These are phyloP conservation scores for Heliconius nattereri DNA, from an alignment of 1,140 invertebrate species.

Conservation along the genomic window DNA sequence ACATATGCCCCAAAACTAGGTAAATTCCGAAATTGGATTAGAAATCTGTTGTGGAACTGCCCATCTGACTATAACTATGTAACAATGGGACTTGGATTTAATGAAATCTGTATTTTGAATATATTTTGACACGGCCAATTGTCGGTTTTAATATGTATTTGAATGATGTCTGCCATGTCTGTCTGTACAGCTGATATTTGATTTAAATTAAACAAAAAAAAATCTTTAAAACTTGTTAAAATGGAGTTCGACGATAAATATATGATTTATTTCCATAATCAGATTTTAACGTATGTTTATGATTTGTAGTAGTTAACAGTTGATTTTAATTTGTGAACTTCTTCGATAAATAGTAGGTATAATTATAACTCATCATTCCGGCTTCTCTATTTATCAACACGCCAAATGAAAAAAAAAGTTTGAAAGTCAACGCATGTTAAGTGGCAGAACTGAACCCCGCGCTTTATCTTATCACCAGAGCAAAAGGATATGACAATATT, in stretches of 20 bases:
- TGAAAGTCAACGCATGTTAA: too few species aligned
- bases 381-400: too few species aligned
- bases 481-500: too few species aligned
- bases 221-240: neutral
- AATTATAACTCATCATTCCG: too few species aligned
- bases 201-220: neutral
- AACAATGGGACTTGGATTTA: slow-evolving; percentile 53
- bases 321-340: too few species aligned
- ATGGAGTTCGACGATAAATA: neutral
- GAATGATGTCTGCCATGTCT: neutral
- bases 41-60: slow-evolving; percentile 52
- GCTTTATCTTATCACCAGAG: too few species aligned
- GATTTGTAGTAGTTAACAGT: too few species aligned
- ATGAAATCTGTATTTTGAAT: slow-evolving; percentile 53
- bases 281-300: too few species aligned
- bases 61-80: slow-evolving; percentile 41
- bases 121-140: slow-evolving; percentile 58
- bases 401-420: too few species aligned
- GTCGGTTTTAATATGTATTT: neutral
- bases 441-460: too few species aligned
- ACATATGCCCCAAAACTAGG: slow-evolving; percentile 64
- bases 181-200: neutral
- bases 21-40: slow-evolving; percentile 75
- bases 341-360: too few species aligned
- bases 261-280: neutral